Evolutionary conservation across 2,888 invertebrate species (phyloP).

Genomic region (Matsumyia berberina): DNA sequence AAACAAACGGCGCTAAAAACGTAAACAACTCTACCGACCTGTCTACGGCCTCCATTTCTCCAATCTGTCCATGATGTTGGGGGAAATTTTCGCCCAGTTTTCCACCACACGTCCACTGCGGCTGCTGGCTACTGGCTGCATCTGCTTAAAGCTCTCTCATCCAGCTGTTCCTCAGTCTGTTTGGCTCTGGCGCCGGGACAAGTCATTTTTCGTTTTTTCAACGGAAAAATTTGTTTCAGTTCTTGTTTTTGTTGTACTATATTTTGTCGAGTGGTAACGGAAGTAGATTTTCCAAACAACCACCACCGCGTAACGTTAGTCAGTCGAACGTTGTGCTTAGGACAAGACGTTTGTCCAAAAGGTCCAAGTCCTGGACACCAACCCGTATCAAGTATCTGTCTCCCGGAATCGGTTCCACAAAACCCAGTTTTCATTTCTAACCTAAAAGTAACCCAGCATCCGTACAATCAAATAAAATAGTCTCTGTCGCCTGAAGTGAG

Average conservation of each 20-base stretch:
- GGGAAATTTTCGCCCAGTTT: slow-evolving; percentile 46
- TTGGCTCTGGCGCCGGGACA: slow-evolving; percentile 75
- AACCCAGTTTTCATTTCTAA: background rate
- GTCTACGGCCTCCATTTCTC: slow-evolving; percentile 22
- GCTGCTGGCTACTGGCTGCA: slow-evolving; percentile 1
- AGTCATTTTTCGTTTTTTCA: slow-evolving; percentile 64
- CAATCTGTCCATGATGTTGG: slow-evolving; percentile 25
- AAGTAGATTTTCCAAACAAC: slow-evolving; percentile 41
- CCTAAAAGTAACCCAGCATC: slow-evolving; percentile 20
- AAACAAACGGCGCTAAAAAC: slow-evolving; percentile 20
- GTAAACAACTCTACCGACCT: slow-evolving; percentile 37
- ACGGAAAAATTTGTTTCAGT: slow-evolving; percentile 58
- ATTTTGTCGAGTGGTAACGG: slow-evolving; percentile 42
- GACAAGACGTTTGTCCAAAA: slow-evolving; percentile 12
- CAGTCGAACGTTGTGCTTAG: slow-evolving; percentile 19
- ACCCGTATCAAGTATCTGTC: background rate
- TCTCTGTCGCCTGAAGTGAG: slow-evolving; percentile 68
- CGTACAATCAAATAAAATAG: slow-evolving; percentile 54
- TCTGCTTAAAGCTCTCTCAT: slow-evolving; percentile 56
- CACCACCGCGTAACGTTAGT: slow-evolving; percentile 17
- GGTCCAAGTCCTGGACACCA: slow-evolving; percentile 9
- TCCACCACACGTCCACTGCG: slow-evolving; percentile 45
- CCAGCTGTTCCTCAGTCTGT: slow-evolving; percentile 71
- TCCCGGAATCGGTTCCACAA: background rate
- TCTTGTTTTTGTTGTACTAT: slow-evolving; percentile 65